Base-by-base conservation (phyloP, 2,888 invertebrate genomes). In the Leptinotarsa peninsularis region DNA sequence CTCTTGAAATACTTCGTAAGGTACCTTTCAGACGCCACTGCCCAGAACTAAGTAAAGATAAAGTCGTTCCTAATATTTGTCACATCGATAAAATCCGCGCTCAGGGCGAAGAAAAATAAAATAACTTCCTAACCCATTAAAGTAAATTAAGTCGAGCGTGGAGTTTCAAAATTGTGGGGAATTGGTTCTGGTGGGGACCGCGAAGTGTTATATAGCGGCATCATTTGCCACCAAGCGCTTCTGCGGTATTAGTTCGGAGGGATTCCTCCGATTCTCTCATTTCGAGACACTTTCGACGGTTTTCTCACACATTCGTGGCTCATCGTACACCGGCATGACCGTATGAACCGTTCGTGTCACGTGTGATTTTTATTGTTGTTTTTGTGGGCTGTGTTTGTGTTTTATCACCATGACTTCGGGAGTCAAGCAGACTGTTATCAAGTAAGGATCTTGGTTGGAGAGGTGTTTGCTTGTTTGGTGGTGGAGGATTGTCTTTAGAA, bases 341-440 rank as follows among this genome's bases (percentile, higher is more conserved):
- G 75, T 76, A 58, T 79, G 75, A 74, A 79, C 78, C 75, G 68
- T 68, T 14, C 17, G 43, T 63, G 67, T 43, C 33, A 50, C 58
- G 33, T 50, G 63, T 73, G 49, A 18, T 18, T 50, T 73, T 66
- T 73, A 27, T 58, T 68, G 50, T 68, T 73, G 71, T 76, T 72
- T 76, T 73, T 76, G 56, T 33, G 27, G 49, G 60, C 43, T 68
- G 27, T 54, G 60, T 54, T 71, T 75, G 68, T 76, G 75, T 74
- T 78, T 77, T 76, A 76, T 76, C 73, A 80, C 78, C 76, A 90
- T 90, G 90, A 90, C 90, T 74, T 90, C 89, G 82, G 88, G 89
- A 79, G 89, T 90, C 85, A 90, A 90, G 84, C 90, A 90, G 80
- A 90, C 90, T 23, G 90, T 90, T 76, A 90, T 90, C 83, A 90